Evolutionary conservation across 1,140 invertebrate genomes (phyloP).

Genomic region (Vollenhovia emeryi): DNA sequence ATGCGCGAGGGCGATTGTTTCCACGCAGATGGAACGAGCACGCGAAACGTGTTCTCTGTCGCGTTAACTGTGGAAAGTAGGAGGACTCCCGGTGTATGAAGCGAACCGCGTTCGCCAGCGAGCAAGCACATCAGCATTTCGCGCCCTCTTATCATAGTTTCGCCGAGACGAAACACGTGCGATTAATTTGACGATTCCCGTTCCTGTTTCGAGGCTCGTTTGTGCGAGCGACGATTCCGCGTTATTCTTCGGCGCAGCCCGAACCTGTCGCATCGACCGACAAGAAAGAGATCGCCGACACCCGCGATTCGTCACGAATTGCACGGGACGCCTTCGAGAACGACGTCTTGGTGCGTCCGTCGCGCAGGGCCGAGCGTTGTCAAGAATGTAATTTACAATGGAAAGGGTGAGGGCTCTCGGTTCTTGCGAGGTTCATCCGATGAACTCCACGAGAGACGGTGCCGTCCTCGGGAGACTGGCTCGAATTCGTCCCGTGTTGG

Average conservation of each 20-base stretch:
- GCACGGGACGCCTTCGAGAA: constrained; percentile 42
- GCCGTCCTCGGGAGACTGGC: constrained; percentile 4
- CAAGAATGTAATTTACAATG: constrained; percentile 66
- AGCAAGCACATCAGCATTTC: background rate
- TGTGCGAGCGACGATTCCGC: background rate
- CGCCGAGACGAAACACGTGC: background rate
- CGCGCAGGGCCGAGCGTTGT: constrained; percentile 18
- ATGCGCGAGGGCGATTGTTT: background rate
- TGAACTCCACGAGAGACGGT: too few relatives aligned
- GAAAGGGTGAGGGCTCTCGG: constrained; percentile 28
- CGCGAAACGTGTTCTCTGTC: background rate
- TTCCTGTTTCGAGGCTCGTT: background rate
- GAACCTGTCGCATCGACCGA: constrained; percentile 36
- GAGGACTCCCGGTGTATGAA: background rate
- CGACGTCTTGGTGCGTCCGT: constrained; percentile 10
- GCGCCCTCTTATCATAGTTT: constrained; percentile 15
- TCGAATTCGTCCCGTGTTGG: constrained; percentile 50
- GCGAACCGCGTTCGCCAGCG: background rate
- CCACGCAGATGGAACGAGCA: background rate
- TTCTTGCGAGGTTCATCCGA: constrained; percentile 54
- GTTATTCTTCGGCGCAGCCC: background rate
- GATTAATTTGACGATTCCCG: background rate
- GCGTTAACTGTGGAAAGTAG: background rate
- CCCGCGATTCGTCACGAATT: background rate
- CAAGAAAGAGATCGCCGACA: background rate